Conservation (phyloP, 2,888 invertebrate species). For the Spilarctia lutea region DNA sequence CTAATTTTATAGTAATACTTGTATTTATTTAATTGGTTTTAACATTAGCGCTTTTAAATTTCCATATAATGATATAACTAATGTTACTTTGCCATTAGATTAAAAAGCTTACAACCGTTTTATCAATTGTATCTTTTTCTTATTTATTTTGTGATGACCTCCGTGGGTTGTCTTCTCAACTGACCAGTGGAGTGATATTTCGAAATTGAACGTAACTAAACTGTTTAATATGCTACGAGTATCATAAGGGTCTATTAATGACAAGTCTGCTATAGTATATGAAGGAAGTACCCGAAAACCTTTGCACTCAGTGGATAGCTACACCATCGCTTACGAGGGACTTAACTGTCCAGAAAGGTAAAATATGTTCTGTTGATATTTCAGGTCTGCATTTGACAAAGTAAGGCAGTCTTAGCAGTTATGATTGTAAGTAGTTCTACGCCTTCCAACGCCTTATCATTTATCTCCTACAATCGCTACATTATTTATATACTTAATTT, state of each 20-base stretch:
- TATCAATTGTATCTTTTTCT: background rate
- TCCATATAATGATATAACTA: constrained; percentile 27
- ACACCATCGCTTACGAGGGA: too few species aligned
- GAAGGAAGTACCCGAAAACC: background rate
- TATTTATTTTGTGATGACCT: background rate
- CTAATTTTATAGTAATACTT: constrained; percentile 53
- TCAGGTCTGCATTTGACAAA: too few species aligned
- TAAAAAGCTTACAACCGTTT: background rate
- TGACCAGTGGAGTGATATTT: background rate
- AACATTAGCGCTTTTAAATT: constrained; percentile 49
- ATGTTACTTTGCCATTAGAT: constrained; percentile 20
- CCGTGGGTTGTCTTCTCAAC: background rate
- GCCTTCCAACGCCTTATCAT: too few species aligned
- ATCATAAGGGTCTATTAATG: background rate
- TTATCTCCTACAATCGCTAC: too few species aligned
- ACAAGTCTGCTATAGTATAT: background rate
- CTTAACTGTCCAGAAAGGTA: too few species aligned
- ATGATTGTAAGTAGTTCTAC: too few species aligned
- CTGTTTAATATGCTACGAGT: background rate
- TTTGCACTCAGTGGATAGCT: too few species aligned
- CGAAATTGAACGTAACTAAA: background rate
- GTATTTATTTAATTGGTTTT: constrained; percentile 59
- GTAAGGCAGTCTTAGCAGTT: too few species aligned
- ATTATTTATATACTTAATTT: too few species aligned
- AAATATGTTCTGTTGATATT: too few species aligned